Conservation (phyloP, 2,888 invertebrate species). For the Melipona bicolor region DNA sequence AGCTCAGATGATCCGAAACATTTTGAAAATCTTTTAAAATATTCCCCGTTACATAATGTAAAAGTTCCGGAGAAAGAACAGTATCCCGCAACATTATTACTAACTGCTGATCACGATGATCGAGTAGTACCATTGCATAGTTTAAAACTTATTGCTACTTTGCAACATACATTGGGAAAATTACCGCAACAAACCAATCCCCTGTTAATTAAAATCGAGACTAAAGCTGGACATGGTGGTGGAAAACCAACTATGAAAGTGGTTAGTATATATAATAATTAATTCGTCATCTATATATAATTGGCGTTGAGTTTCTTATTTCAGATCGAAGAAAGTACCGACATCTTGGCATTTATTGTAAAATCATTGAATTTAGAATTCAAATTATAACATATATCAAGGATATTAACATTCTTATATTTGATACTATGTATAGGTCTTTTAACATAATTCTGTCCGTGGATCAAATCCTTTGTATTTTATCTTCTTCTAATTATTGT, state of each 20-base stretch:
- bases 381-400: conserved; percentile 67
- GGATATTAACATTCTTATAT: conserved; percentile 30
- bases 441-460: conserved; percentile 2
- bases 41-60: conserved; percentile 98
- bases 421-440: conserved; percentile 38
- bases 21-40: conserved; percentile 93
- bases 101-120: conserved; percentile 99
- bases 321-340: conserved; percentile 96
- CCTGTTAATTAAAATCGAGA: conserved; percentile 95
- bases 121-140: conserved; percentile 99
- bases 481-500: not conserved
- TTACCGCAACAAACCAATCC: conserved; percentile 91
- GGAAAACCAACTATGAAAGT: conserved; percentile 98
- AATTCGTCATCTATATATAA: not conserved
- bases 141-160: conserved; percentile 95
- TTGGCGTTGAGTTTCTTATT: conserved; percentile 76
- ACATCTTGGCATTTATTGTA: conserved; percentile 94
- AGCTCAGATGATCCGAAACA: conserved; percentile 94
- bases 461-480: not conserved
- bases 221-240: conserved; percentile 98
- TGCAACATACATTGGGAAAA: conserved; percentile 91
- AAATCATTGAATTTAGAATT: conserved; percentile 90
- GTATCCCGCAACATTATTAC: conserved; percentile 95
- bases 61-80: conserved; percentile 86
- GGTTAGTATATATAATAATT: conserved; percentile 85